Conservation (phyloP, 1,140 invertebrate species). For the Ips typographus region DNA sequence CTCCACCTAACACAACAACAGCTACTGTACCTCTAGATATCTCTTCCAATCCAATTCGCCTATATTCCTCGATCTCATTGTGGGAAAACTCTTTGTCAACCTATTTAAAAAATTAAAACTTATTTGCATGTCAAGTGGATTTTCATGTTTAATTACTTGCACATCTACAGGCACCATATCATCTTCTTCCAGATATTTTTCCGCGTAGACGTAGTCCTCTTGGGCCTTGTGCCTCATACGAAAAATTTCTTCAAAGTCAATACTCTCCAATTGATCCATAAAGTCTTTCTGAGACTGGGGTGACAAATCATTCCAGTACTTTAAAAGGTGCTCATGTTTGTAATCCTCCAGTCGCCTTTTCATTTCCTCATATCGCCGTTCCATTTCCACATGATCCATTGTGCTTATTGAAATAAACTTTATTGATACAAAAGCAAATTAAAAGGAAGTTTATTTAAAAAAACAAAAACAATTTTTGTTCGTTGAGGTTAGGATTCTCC, state of each 20-base stretch:
- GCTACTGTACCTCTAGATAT: conserved; percentile 80
- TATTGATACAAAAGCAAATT: too few relatives aligned
- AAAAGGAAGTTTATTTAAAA: too few relatives aligned
- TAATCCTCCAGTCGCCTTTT: conserved; percentile 28
- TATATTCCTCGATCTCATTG: conserved; percentile 67
- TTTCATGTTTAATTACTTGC: conserved; percentile 4
- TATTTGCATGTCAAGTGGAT: not conserved
- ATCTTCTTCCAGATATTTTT: conserved; percentile 71
- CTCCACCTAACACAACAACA: conserved; percentile 73
- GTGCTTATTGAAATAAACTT: too few relatives aligned
- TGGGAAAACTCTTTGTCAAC: conserved; percentile 59
- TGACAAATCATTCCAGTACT: conserved; percentile 78
- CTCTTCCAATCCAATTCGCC: conserved; percentile 67
- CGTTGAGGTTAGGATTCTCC: too few relatives aligned
- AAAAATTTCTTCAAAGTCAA: conserved; percentile 68
- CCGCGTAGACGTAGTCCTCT: conserved; percentile 59
- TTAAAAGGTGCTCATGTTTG: conserved; percentile 80
- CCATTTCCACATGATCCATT: too few relatives aligned
- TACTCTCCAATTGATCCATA: conserved; percentile 61
- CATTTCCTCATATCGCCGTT: conserved; percentile 10
- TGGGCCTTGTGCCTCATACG: conserved; percentile 66
- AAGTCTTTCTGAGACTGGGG: conserved; percentile 64
- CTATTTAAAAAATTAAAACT: conserved; percentile 42
- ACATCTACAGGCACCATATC: conserved; percentile 69
- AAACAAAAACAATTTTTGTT: too few relatives aligned